phyloP scores from a whole-genome alignment of 2,113 vertebrate genomes.

The Cebus imitator region DNA sequence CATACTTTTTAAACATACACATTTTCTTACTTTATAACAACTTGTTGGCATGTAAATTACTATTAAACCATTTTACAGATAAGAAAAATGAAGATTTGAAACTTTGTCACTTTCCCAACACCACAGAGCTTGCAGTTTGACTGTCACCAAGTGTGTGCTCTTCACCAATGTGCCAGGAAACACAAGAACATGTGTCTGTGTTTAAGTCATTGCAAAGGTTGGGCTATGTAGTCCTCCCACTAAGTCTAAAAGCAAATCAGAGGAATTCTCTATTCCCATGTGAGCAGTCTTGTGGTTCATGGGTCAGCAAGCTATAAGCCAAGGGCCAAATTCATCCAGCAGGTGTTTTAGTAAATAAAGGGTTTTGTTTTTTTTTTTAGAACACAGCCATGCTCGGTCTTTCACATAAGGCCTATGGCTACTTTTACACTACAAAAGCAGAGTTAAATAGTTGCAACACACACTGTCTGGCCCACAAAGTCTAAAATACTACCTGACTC shows the following conservation, averaged over 20 bases:
- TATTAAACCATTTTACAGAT: background rate
- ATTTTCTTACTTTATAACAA: background rate
- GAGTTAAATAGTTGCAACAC: background rate
- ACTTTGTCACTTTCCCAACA: background rate
- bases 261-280: background rate
- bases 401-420: background rate
- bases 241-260: background rate
- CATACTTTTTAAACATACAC: background rate
- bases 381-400: background rate
- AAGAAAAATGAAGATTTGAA: background rate
- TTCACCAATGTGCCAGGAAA: background rate
- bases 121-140: background rate
- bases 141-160: background rate
- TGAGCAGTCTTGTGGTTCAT: background rate
- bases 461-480: background rate
- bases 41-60: background rate
- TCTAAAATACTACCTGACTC: background rate
- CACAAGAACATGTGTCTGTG: background rate
- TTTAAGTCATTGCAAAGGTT: background rate
- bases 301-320: background rate
- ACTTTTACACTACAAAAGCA: background rate
- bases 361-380: background rate
- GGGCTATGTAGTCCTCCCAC: background rate
- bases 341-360: background rate
- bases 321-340: background rate